Evolutionary conservation across 1,140 invertebrate species (phyloP).

Genomic region (Pseudomyrmex flavicornis): DNA sequence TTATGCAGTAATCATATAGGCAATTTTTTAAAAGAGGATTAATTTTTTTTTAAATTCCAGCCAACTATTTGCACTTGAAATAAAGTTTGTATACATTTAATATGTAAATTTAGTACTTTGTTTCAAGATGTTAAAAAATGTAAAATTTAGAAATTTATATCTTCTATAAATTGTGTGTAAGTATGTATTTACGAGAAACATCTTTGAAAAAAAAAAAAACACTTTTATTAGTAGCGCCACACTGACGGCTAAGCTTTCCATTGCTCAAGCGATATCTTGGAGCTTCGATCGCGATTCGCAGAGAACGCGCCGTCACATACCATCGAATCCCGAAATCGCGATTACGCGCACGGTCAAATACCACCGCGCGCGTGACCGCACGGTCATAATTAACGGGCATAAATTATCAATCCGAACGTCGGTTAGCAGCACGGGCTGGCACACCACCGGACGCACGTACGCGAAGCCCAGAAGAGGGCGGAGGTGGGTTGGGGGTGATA

Average conservation of each 20-base stretch:
- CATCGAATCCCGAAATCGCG: slow-evolving; percentile 62
- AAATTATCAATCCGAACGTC: slow-evolving; percentile 85
- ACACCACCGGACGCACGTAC: slow-evolving; percentile 67
- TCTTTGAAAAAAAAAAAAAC: neutral
- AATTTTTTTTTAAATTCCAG: neutral
- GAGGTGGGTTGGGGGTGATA: slow-evolving; percentile 53
- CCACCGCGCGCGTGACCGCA: slow-evolving; percentile 77
- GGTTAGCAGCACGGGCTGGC: slow-evolving; percentile 80
- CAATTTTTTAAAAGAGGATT: neutral
- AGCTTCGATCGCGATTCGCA: slow-evolving; percentile 12
- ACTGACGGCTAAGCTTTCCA: neutral
- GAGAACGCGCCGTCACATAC: neutral
- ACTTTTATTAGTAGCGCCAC: no score
- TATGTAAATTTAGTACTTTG: neutral
- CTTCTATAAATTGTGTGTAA: no score
- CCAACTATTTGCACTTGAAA: no score
- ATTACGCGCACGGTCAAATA: slow-evolving; percentile 72
- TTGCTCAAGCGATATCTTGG: slow-evolving; percentile 3
- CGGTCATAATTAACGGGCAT: slow-evolving; percentile 85
- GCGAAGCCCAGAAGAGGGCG: slow-evolving; percentile 62
- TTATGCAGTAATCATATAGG: neutral
- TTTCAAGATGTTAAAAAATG: neutral
- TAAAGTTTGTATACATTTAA: no score
- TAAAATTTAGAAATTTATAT: no score
- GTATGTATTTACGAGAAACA: no score